phyloP scores from a whole-genome alignment of 2,113 vertebrate genomes.

The Python bivittatus region DNA sequence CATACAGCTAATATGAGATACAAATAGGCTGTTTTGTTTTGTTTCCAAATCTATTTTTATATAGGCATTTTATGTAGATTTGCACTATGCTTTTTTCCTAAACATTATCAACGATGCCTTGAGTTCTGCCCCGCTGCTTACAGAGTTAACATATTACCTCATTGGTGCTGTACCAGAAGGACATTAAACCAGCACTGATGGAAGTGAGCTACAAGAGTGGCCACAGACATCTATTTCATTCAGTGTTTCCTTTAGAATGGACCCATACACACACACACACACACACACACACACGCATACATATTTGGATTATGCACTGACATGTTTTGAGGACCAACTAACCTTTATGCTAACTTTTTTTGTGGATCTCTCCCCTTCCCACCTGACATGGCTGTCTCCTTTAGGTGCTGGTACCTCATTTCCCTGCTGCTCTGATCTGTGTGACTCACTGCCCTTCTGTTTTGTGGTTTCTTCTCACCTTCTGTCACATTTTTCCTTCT shows the following conservation, averaged over 20 bases:
- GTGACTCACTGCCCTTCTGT: not conserved
- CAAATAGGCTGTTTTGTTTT: not conserved
- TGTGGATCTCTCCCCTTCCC: not conserved
- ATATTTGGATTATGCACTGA: not conserved
- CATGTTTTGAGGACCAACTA: not conserved
- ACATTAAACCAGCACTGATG: not conserved
- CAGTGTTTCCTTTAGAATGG: not conserved
- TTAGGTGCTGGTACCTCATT: not conserved
- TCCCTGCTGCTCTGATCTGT: not conserved
- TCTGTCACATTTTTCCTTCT: fast-evolving
- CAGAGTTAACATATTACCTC: not conserved
- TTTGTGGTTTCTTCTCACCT: not conserved
- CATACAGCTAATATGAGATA: not conserved
- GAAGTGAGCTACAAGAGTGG: not conserved
- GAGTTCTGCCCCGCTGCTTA: not conserved
- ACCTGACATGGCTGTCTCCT: not conserved
- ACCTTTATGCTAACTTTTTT: not conserved
- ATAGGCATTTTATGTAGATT: not conserved
- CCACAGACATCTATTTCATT: not conserved
- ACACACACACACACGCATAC: too few species aligned
- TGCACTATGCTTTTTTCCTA: not conserved
- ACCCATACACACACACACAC: too few species aligned
- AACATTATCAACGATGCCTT: not conserved
- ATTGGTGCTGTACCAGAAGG: not conserved
- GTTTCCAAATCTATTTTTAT: not conserved